Percentiles rank a stretch among this genome's conserved stretches.
phyloP scores from a whole-genome alignment of 2,113 vertebrate species.

The Coptodon rendalli region DNA sequence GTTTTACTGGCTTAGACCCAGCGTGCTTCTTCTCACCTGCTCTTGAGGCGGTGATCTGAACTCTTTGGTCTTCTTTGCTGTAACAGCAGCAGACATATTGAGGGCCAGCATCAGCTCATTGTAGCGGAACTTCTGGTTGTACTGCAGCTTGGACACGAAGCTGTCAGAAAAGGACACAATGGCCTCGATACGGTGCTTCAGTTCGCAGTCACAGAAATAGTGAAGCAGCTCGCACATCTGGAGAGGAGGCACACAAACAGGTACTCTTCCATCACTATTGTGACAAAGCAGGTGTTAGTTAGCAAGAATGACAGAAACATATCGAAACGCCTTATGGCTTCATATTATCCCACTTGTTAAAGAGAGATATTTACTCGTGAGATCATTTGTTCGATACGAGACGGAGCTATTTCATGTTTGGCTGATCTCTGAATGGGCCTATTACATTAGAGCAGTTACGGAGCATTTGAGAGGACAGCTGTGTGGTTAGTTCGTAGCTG shows the following conservation, averaged over 20 bases:
- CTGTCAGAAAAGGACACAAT: slow-evolving; percentile 92
- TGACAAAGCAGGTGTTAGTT: background rate
- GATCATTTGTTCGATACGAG: background rate
- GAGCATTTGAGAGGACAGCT: slow-evolving; percentile 7
- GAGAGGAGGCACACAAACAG: background rate
- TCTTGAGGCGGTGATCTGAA: slow-evolving; percentile 97
- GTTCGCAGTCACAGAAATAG: slow-evolving; percentile 97
- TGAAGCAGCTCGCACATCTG: slow-evolving; percentile 97
- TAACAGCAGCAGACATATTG: slow-evolving; percentile 96
- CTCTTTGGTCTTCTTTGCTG: slow-evolving; percentile 93
- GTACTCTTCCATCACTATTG: background rate
- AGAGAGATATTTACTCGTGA: background rate
- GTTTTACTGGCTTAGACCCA: background rate
- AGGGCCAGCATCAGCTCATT: slow-evolving; percentile 95
- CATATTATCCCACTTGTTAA: slow-evolving; percentile 4
- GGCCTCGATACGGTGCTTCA: slow-evolving; percentile 93
- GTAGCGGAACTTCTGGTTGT: slow-evolving; percentile 96
- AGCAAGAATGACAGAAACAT: background rate
- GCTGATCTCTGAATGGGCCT: slow-evolving; percentile 34
- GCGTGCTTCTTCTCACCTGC: slow-evolving; percentile 73
- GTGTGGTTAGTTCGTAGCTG: background rate
- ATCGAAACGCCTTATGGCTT: background rate
- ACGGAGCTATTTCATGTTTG: slow-evolving; percentile 27
- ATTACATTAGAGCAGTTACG: slow-evolving; percentile 1
- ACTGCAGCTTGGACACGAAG: slow-evolving; percentile 92